Evolutionary conservation across 2,113 vertebrate species (phyloP), one percentile per base, ranked within the genome.

Genomic region (Dromaius novaehollandiae): DNA sequence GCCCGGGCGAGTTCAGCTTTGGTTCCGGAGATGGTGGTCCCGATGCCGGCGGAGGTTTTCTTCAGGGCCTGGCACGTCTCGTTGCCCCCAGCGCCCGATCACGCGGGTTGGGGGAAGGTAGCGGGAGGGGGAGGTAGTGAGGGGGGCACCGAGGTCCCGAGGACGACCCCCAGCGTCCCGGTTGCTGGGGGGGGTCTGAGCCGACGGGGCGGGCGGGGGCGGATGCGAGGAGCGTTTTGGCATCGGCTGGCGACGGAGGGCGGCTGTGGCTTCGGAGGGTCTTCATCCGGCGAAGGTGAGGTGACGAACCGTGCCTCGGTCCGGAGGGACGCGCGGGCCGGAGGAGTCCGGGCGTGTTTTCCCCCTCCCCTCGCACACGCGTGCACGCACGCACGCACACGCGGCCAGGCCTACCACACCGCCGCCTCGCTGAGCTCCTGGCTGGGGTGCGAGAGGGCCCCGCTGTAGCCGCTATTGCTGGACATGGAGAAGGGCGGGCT

Each of bases 401-500:
- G 74, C 86, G 88, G 70, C 69, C 94, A 77, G 90, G 96, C 97
- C 98, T 98, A 99, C 99, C 99, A 99, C 89, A 99, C 99, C 2
- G 99, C 98, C 32, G 98, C 98, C 92, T 99, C 99, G 78, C 99
- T 99, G 98, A 99, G 99, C 98, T 99, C 99, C 84, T 98, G 99
- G 97, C 98, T 99, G 94, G 99, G 98, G 97, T 99, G 99, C 89
- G 99, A 98, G 97, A 99, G 98, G 10, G 98, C 98, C 89, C 99
- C 99, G 87, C 98, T 99, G 98, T 99, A 99, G 97, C 98, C 99
- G 97, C 98, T 98, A 98, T 98, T 98, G 97, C 98, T 98, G 96
- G 99, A 98, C 98, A 99, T 98, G 87, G 99, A 99, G 98, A 99
- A 99, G 3, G 99, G 99, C 2, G 99, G 99, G 94, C 99, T 99